Conservation (phyloP, 2,888 invertebrate species). For the Campopleginae sp. region DNA sequence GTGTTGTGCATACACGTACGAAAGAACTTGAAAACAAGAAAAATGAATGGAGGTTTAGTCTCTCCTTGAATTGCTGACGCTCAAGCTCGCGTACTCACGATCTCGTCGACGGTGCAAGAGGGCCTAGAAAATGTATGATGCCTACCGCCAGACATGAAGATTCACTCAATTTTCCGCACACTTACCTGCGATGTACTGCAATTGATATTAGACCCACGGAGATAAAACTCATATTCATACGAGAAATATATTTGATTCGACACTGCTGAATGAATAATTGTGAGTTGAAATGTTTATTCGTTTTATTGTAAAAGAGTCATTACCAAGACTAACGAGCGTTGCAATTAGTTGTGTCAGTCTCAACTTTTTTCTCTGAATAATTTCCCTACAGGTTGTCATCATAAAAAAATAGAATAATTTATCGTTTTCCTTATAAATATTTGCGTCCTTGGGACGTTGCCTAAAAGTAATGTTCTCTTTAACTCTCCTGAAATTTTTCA, state of each 20-base stretch:
- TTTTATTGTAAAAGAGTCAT: neutral
- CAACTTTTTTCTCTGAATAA: neutral
- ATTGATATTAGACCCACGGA: slow-evolving; percentile 37
- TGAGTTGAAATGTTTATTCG: neutral
- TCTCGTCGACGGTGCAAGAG: slow-evolving; percentile 45
- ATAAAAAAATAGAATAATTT: neutral
- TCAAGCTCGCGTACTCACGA: slow-evolving; percentile 16
- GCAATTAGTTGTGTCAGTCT: neutral
- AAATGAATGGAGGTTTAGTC: slow-evolving; percentile 45
- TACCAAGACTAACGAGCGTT: neutral
- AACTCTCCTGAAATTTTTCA: neutral
- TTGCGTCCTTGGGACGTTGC: neutral
- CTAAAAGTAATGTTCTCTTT: neutral
- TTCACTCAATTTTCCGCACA: slow-evolving; percentile 65
- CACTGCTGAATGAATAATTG: neutral
- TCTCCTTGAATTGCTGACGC: slow-evolving; percentile 60
- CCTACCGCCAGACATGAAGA: slow-evolving; percentile 32
- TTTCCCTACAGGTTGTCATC: neutral
- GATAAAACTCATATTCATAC: neutral
- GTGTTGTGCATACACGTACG: slow-evolving; percentile 45
- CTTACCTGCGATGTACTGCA: slow-evolving; percentile 52
- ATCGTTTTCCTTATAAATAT: neutral
- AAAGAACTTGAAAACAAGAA: slow-evolving; percentile 41
- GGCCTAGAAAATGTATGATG: slow-evolving; percentile 28
- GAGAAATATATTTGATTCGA: neutral